A percentile compares a stretch with the other conserved stretches of the same genome.
Conservation (phyloP, 2,888 invertebrate genomes). For the Leistus spinibarbis region DNA sequence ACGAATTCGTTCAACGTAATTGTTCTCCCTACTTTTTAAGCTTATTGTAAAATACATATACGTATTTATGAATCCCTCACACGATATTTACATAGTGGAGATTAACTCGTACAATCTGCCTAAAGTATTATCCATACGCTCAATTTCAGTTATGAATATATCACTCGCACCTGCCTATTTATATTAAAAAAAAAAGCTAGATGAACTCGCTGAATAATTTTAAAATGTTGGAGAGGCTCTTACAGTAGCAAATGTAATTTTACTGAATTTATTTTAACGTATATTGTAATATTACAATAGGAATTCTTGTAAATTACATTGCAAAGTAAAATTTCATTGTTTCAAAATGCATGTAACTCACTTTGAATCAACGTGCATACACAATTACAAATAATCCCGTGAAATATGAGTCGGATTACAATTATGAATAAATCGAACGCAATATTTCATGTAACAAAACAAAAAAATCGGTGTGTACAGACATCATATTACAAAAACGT, state of each 20-base stretch:
- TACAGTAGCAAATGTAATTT: too few relatives aligned
- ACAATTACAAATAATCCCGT: background rate
- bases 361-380: background rate
- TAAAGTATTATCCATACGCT: slow-evolving; percentile 21
- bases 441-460: background rate
- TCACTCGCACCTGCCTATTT: slow-evolving; percentile 25
- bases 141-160: slow-evolving; percentile 31
- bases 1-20: background rate
- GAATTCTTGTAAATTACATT: too few relatives aligned
- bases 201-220: too few relatives aligned
- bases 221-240: too few relatives aligned
- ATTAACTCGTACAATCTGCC: slow-evolving; percentile 34
- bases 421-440: background rate
- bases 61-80: slow-evolving; percentile 9
- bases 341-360: background rate
- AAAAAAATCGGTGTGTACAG: background rate
- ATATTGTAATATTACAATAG: too few relatives aligned
- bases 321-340: too few relatives aligned
- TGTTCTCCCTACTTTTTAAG: background rate
- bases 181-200: too few relatives aligned
- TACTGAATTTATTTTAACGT: too few relatives aligned
- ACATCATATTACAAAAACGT: slow-evolving; percentile 34
- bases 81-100: slow-evolving; percentile 27
- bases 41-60: slow-evolving; percentile 1
- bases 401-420: background rate